Conservation (phyloP, 2,888 invertebrate species). For the Epinotia brunnichana region DNA sequence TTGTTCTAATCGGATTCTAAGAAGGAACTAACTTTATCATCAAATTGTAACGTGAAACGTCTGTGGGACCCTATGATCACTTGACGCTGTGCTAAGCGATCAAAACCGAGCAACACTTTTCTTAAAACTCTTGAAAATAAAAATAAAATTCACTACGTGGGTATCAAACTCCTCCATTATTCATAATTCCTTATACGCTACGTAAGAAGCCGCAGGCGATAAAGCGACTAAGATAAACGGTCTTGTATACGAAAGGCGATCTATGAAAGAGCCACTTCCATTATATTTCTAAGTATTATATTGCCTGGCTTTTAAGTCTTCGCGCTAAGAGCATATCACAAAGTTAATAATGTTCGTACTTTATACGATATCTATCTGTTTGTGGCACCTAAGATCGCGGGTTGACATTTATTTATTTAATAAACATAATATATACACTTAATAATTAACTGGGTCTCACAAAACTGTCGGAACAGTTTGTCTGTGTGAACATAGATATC, state of each 20-base stretch:
- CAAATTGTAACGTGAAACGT: not conserved
- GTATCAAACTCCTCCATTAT: slow-evolving; percentile 41
- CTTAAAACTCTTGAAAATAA: slow-evolving; percentile 26
- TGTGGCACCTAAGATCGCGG: not conserved
- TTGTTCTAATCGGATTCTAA: no score
- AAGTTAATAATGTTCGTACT: slow-evolving; percentile 3
- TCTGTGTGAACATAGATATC: no score
- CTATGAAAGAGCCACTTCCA: slow-evolving; percentile 24
- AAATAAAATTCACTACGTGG: slow-evolving; percentile 27
- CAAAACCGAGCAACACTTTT: slow-evolving; percentile 7
- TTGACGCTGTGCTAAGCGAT: not conserved
- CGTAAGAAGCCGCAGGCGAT: slow-evolving; percentile 39
- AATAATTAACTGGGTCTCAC: no score
- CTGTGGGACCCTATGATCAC: not conserved
- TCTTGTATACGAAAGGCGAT: slow-evolving; percentile 28
- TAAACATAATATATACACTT: no score
- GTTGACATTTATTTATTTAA: not conserved
- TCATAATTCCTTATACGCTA: slow-evolving; percentile 42
- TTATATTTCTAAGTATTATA: slow-evolving; percentile 30
- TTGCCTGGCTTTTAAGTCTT: slow-evolving; percentile 12
- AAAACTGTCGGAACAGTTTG: no score
- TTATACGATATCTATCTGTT: not conserved
- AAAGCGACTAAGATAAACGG: slow-evolving; percentile 40
- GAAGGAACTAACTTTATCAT: no score
- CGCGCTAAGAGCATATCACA: not conserved